phyloP scores from a whole-genome alignment of 2,888 invertebrate species.

The Aphelenchoides bicaudatus region DNA sequence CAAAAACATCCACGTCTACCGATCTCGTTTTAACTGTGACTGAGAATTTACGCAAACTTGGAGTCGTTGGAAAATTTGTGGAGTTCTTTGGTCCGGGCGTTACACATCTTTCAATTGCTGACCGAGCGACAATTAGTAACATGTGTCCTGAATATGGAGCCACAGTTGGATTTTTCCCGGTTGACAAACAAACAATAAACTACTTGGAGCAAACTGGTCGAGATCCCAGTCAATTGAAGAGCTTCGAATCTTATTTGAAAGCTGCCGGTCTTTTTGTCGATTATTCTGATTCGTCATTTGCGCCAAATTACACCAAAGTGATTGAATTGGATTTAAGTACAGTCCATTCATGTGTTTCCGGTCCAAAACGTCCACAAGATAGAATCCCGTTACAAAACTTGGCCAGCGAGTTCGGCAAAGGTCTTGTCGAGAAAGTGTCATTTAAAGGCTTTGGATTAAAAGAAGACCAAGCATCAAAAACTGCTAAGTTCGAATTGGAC shows the following conservation, averaged over 20 bases:
- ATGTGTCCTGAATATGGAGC: slow-evolving; percentile 99
- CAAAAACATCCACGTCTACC: slow-evolving; percentile 83
- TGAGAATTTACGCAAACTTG: slow-evolving; percentile 80
- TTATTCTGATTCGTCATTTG: slow-evolving; percentile 68
- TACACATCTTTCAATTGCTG: slow-evolving; percentile 82
- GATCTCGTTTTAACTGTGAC: slow-evolving; percentile 72
- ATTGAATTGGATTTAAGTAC: slow-evolving; percentile 79
- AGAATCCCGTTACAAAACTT: slow-evolving; percentile 74
- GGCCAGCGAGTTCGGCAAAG: slow-evolving; percentile 81
- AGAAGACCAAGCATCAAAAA: slow-evolving; percentile 41
- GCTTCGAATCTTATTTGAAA: slow-evolving; percentile 73
- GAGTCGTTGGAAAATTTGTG: slow-evolving; percentile 96
- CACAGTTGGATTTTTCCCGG: slow-evolving; percentile 66
- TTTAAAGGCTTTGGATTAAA: slow-evolving; percentile 59
- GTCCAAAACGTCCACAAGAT: slow-evolving; percentile 95
- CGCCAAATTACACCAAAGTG: slow-evolving; percentile 62
- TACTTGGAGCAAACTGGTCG: slow-evolving; percentile 55
- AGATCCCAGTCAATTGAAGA: slow-evolving; percentile 37
- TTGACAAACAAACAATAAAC: slow-evolving; percentile 38
- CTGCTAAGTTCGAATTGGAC: slow-evolving; percentile 34
- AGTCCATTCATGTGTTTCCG: slow-evolving; percentile 89
- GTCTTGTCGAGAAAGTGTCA: slow-evolving; percentile 79
- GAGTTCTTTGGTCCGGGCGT: slow-evolving; percentile 97
- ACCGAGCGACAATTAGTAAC: slow-evolving; percentile 90
- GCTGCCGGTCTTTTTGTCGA: slow-evolving; percentile 79